These are phyloP conservation scores for Indri indri DNA, from an alignment of 2,113 vertebrate genomes.

Conservation along the genomic window DNA sequence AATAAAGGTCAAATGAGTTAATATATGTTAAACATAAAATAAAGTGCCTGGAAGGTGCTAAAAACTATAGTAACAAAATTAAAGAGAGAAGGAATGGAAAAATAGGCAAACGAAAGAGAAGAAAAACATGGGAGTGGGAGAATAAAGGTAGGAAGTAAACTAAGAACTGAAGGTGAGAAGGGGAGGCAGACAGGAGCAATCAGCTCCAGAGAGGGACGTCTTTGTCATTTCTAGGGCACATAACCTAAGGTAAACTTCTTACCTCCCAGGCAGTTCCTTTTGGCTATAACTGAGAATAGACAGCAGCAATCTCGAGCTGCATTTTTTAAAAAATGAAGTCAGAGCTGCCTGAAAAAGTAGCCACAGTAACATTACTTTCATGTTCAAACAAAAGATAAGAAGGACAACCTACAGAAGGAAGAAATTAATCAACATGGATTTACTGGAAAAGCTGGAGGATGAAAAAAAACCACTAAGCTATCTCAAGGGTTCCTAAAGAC, in stretches of 20 bases:
- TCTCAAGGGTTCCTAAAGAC: neutral
- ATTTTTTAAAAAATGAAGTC: neutral
- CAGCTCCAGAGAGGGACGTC: neutral
- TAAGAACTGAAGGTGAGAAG: neutral
- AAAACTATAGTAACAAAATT: neutral
- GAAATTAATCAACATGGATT: neutral
- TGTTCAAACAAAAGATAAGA: neutral
- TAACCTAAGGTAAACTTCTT: neutral
- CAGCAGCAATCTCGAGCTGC: neutral
- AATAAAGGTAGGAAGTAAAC: neutral
- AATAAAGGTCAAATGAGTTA: neutral
- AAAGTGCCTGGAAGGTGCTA: neutral
- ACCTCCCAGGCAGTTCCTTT: neutral
- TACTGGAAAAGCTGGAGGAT: neutral
- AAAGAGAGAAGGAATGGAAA: neutral
- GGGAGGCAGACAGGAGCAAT: neutral
- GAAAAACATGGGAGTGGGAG: neutral
- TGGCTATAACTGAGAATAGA: neutral
- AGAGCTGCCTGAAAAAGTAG: neutral
- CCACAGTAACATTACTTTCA: neutral
- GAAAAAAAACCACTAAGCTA: neutral
- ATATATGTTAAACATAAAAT: neutral
- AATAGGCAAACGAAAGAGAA: neutral
- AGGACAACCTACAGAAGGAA: neutral
- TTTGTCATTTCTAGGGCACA: neutral